These are phyloP conservation scores for Erethizon dorsatum DNA, from an alignment of 2,797 vertebrate species.

Conservation along the genomic window DNA sequence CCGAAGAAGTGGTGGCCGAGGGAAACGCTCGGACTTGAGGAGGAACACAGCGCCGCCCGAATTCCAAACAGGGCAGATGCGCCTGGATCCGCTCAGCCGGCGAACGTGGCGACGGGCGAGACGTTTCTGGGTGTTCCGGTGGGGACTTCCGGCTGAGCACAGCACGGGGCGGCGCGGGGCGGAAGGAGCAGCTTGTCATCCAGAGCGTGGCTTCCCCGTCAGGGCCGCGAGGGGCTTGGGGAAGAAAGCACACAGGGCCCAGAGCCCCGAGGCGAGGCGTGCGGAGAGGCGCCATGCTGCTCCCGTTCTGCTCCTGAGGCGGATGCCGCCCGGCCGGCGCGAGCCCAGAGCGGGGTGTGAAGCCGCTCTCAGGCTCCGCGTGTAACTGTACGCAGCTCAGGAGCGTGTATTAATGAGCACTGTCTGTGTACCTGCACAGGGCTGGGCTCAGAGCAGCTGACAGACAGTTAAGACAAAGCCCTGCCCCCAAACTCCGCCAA, in stretches of 20 bases:
- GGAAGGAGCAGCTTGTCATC: not conserved
- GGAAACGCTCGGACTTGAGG: not conserved
- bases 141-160: not conserved
- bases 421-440: not conserved
- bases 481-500: not conserved
- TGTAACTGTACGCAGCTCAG: not conserved
- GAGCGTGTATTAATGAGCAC: not conserved
- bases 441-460: not conserved
- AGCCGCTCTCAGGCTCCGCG: not conserved
- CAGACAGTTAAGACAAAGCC: not conserved
- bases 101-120: not conserved
- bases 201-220: not conserved
- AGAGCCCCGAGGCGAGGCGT: not conserved
- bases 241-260: not conserved
- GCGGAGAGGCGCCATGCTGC: not conserved
- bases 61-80: not conserved
- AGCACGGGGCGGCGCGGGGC: not conserved
- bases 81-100: not conserved
- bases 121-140: not conserved
- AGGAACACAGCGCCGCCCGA: not conserved
- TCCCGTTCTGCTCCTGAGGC: not conserved
- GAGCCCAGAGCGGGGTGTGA: not conserved
- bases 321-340: not conserved
- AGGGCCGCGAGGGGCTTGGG: not conserved
- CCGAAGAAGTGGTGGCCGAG: not conserved